Evolutionary conservation across 2,797 vertebrate genomes (phyloP), one percentile per base, ranked within the genome.

Genomic region (Pseudomugil tenellus): DNA sequence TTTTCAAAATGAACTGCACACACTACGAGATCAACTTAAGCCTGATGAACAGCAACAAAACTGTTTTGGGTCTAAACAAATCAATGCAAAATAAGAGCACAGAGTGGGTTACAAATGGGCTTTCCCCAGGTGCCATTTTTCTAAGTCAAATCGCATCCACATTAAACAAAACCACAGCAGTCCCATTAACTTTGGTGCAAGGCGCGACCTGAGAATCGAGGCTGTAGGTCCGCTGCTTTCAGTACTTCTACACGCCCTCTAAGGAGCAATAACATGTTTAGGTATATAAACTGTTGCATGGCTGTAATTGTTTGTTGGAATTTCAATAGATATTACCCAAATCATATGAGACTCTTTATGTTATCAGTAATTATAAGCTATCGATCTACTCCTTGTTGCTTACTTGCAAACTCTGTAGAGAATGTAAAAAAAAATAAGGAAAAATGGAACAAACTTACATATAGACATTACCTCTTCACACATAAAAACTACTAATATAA

Each of bases 151-250:
- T 84, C 41, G 72, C 32, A n/a, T 82, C 69, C 70, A 56, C 56
- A 58, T 87, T 68, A 41, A 79, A 83, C 48, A 63, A 56, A 79
- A 83, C 81, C 75, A 69, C 58, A 79, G 70, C 70, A 71, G 69
- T 83, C 66, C 70, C 70, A 79, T 84, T 82, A 72, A 84, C 84
- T 90, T 90, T 90, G 81, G 85, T 86, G 81, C 84, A 81, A 86
- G 86, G 81, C 57, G 3, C 71, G 83, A 89, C 84, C 84, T 85
- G 83, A 83, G 76, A 77, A 65, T 84, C 59, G 58, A 81, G 72
- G 78, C 70, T 78, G 73, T 61, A 85, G 74, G 74, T 81, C 88
- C 68, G 77, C 84, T 65, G 68, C 83, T 78, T 87, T 83, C 72
- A 77, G 41, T 63, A 53, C 63, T 73, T 72, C 67, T 39, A 82